phyloP scores from a whole-genome alignment of 53 echinoderm and acorn worm species.

The Henricia sp. region DNA sequence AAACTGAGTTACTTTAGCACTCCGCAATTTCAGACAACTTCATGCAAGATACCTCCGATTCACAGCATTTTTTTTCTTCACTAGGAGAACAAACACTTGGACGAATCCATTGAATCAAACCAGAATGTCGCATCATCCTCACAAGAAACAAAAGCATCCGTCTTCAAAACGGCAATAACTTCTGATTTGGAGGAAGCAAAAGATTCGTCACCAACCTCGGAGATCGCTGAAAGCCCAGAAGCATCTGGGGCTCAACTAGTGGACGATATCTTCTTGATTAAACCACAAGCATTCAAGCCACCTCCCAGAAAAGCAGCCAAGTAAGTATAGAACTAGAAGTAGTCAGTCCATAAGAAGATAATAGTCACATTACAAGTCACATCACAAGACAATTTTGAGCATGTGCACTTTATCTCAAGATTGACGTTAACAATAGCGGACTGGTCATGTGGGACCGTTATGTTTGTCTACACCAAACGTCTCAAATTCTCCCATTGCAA shows the following conservation, averaged over 20 bases:
- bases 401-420: too few species aligned
- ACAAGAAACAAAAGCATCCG: background rate
- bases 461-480: too few species aligned
- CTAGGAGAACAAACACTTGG: background rate
- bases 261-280: slow-evolving; percentile 13
- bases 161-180: background rate
- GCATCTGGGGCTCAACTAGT: background rate
- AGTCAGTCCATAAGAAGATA: too few species aligned
- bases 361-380: too few species aligned
- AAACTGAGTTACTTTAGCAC: too few species aligned
- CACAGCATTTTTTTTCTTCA: background rate
- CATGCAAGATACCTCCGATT: too few species aligned
- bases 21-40: too few species aligned
- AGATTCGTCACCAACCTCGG: background rate
- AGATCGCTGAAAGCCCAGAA: background rate
- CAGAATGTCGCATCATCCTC: background rate
- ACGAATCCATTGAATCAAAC: background rate
- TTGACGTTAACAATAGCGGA: too few species aligned
- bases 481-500: too few species aligned
- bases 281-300: slow-evolving; percentile 3
- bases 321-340: too few species aligned
- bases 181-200: background rate
- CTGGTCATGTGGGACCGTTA: too few species aligned
- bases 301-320: slow-evolving; percentile 13
- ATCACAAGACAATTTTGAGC: too few species aligned